A percentile compares a stretch with the other conserved stretches of the same genome.
Evolutionary conservation across 1,140 invertebrate species (phyloP).

Genomic region (Proctacanthus coquilletti): DNA sequence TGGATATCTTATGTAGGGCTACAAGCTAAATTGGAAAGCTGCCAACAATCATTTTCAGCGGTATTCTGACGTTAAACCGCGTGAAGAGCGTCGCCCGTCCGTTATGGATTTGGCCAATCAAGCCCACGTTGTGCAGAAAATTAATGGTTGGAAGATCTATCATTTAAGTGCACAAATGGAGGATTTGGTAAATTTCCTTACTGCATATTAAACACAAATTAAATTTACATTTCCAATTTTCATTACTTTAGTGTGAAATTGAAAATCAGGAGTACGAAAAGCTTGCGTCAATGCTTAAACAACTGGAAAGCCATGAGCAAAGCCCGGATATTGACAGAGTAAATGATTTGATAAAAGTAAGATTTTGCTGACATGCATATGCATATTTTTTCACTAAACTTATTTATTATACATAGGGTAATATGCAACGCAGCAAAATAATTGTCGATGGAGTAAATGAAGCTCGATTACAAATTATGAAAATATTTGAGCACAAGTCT

Average conservation of each 20-base stretch:
- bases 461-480: slow-evolving; percentile 68
- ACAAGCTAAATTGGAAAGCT: slow-evolving; percentile 36
- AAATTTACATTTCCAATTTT: slow-evolving; percentile 11
- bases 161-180: slow-evolving; percentile 86
- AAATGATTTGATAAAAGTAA: slow-evolving; percentile 61
- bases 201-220: no score
- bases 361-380: not conserved
- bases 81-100: slow-evolving; percentile 66
- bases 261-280: slow-evolving; percentile 45
- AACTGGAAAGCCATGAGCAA: slow-evolving; percentile 48
- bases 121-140: slow-evolving; percentile 68
- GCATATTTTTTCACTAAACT: slow-evolving; percentile 5
- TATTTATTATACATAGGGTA: slow-evolving; percentile 50
- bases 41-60: slow-evolving; percentile 69
- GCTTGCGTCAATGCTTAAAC: slow-evolving; percentile 43
- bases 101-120: slow-evolving; percentile 82
- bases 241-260: slow-evolving; percentile 34
- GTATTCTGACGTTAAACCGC: slow-evolving; percentile 74
- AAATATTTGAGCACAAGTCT: slow-evolving; percentile 81
- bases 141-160: slow-evolving; percentile 92
- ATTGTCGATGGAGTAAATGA: slow-evolving; percentile 84
- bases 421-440: slow-evolving; percentile 86
- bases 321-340: slow-evolving; percentile 51
- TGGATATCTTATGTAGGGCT: slow-evolving; percentile 12
- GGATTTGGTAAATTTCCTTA: slow-evolving; percentile 64